Evolutionary conservation across 2,888 invertebrate genomes (phyloP), one percentile per base, ranked within the genome.

Genomic region (Campaea margaritaria): DNA sequence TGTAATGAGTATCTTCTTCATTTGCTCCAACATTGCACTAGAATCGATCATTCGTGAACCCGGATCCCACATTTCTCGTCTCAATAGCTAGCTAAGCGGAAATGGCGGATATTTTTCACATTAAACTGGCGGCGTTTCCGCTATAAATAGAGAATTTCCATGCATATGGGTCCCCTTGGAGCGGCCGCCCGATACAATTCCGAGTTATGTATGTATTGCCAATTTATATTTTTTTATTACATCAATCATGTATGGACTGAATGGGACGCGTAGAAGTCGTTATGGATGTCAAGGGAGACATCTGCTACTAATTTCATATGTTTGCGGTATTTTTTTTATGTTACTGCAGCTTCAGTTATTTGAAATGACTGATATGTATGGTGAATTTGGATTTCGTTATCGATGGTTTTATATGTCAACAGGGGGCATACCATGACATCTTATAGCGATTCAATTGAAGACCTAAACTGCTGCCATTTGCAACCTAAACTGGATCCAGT

Each of bases 71-170:
- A 53, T 46, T 60, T 46, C 45, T 15, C 39, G 15, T 49, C 41
- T 41, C 42, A 48, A 53, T 45, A 54, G 44, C 57, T n/a, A 45
- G 42, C 58, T 57, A 43, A 57, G 52, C 58, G 56, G 64, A 59
- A 53, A 57, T 41, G 58, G 34, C 46, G 52, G 34, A 51, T 56
- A 65, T 67, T 69, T 69, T 64, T 67, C 60, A 69, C 57, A 67
- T 69, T 64, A 69, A 67, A 57, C 64, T 59, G 49, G 63, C 53
- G 56, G 43, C 64, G 62, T 64, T 48, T 60, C 61, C 64, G 56
- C 65, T 59, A 67, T 65, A 67, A 69, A 69, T 67, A 65, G 58
- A 58, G 58, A 59, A 69, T 67, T 67, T 55, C 59, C 67, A 65
- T 69, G 62, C 69, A 67, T 64, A 67, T 65, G 69, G 53, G 67